phyloP scores from a whole-genome alignment of 1,140 invertebrate species.

The Drosophila tristis region DNA sequence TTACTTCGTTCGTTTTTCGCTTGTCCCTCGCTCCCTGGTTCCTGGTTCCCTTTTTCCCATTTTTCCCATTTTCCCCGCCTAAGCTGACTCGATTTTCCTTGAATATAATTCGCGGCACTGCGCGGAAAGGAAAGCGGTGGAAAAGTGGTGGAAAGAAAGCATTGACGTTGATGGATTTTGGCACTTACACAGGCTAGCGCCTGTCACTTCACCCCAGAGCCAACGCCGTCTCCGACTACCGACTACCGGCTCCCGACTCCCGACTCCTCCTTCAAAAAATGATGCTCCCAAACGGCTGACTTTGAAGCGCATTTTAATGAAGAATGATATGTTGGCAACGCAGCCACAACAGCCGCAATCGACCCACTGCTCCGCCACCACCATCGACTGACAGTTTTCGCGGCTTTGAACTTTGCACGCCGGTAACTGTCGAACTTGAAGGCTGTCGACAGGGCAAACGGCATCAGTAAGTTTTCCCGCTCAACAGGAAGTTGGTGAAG shows the following conservation, averaged over 20 bases:
- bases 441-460: slow-evolving; percentile 32
- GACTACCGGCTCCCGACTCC: not conserved
- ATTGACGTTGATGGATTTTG: slow-evolving; percentile 83
- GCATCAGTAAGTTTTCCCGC: slow-evolving; percentile 39
- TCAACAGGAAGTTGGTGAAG: not conserved
- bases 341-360: slow-evolving; percentile 50
- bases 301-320: slow-evolving; percentile 82
- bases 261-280: slow-evolving; percentile 21
- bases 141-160: slow-evolving; percentile 36
- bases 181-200: slow-evolving; percentile 82
- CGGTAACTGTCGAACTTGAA: slow-evolving; percentile 57
- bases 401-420: slow-evolving; percentile 63
- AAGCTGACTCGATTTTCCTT: slow-evolving; percentile 74
- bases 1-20: slow-evolving; percentile 31
- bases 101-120: slow-evolving; percentile 72
- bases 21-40: too few species aligned
- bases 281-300: slow-evolving; percentile 52
- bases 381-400: slow-evolving; percentile 76
- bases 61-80: slow-evolving; percentile 22
- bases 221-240: slow-evolving; percentile 27
- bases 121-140: slow-evolving; percentile 7
- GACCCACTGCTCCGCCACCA: slow-evolving; percentile 27
- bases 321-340: slow-evolving; percentile 81
- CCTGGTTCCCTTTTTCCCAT: not conserved
- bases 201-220: slow-evolving; percentile 60